phyloP scores from a whole-genome alignment of 2,113 vertebrate genomes.

The Gasterosteus aculeatus region DNA sequence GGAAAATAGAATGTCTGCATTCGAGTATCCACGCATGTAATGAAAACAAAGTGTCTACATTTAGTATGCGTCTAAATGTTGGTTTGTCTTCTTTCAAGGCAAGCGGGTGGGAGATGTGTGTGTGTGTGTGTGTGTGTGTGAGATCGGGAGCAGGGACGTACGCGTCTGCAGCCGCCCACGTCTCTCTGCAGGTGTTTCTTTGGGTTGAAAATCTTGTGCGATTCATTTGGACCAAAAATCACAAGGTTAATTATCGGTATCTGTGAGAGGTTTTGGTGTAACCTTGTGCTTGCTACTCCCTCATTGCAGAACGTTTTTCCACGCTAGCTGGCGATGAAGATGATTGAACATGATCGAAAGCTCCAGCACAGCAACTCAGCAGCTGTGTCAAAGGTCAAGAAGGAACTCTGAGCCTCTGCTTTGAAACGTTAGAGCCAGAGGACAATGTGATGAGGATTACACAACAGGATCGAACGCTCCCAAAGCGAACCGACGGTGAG shows the following conservation, averaged over 20 bases:
- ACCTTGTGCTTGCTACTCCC: background rate
- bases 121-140: constrained; percentile 1
- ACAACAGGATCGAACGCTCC: too few relatives aligned
- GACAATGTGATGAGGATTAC: background rate
- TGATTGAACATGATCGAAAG: background rate
- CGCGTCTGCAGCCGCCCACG: constrained; percentile 11
- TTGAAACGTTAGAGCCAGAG: too few relatives aligned
- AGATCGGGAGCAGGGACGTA: too few relatives aligned
- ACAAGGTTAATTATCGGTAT: constrained; percentile 35
- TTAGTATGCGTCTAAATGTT: background rate
- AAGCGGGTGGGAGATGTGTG: constrained; percentile 16
- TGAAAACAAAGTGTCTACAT: background rate
- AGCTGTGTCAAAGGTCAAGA: background rate
- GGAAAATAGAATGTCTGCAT: background rate
- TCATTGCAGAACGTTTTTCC: background rate
- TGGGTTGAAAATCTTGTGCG: constrained; percentile 15
- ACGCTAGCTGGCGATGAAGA: background rate
- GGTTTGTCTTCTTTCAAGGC: constrained; percentile 29
- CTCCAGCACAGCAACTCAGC: background rate
- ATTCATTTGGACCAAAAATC: constrained; percentile 30
- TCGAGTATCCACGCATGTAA: background rate
- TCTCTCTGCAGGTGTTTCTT: constrained; percentile 19
- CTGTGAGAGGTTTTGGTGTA: background rate
- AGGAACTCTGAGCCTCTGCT: too few relatives aligned
- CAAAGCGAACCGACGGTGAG: background rate